Evolutionary conservation across 1,140 invertebrate genomes (phyloP), one percentile per base, ranked within the genome.

Genomic region (Brachionus angularis): DNA sequence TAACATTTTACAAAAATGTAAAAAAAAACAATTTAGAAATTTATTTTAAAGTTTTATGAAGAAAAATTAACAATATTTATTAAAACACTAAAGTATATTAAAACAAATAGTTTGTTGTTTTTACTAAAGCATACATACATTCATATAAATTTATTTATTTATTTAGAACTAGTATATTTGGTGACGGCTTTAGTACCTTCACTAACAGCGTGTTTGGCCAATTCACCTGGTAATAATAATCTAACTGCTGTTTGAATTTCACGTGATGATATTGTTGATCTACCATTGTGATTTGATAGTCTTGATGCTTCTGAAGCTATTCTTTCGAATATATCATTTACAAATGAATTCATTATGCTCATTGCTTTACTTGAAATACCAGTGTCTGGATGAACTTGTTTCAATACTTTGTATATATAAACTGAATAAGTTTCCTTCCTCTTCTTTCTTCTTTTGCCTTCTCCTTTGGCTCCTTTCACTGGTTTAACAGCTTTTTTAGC

Each of bases 351-450:
- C 79, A 80, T 80, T 47, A 79, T 78, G 23, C 74, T 76, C 79
- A 80, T 80, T 42, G 78, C 78, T 58, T 79, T 79, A 74, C 74
- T 75, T 18, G 86, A 87, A 39, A 89, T 85, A 33, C 87, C 86
- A 70, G 85, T 87, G 75, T 86, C 84, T 1, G 86, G 86, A 77
- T 88, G 88, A 80, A 88, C 87, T 76, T 87, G 86, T 74, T 87
- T 87, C 75, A 89, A 75, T 14, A 89, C 82, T 75, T 88, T 88
- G 79, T 86, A 87, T n/a, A 87, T 83, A 78, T 88, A 89, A 62
- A 87, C 86, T 16, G 84, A 84, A 82, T 88, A 89, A 71, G 82
- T 85, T 76, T 88, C 85, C 81, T 86, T 73, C 16, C 73, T 58
- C 27, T 49, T 53, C 18, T 49, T 49, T 12, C 25, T 55, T 10